Conservation (phyloP, 1,140 invertebrate genomes). For the Drosophila ananassae region DNA sequence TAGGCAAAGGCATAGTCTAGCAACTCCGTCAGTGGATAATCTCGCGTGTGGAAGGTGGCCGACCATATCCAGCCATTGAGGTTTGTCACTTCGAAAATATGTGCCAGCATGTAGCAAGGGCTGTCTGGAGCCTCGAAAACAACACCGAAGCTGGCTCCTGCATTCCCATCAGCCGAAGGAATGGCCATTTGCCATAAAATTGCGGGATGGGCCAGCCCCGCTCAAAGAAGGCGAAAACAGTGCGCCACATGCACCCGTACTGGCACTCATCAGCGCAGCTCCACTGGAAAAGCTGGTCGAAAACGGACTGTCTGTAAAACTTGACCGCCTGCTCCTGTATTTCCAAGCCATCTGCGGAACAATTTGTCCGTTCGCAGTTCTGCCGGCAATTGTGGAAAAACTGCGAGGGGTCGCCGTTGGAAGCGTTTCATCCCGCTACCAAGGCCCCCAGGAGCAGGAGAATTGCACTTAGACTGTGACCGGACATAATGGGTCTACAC, state of each 20-base stretch:
- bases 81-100: slow-evolving; percentile 87
- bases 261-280: slow-evolving; percentile 92
- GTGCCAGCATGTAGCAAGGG: slow-evolving; percentile 92
- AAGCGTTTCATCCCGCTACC: slow-evolving; percentile 22
- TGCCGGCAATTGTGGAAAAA: slow-evolving; percentile 80
- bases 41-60: slow-evolving; percentile 94
- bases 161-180: slow-evolving; percentile 92
- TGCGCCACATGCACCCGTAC: slow-evolving; percentile 97
- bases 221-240: slow-evolving; percentile 91
- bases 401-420: slow-evolving; percentile 74
- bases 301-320: slow-evolving; percentile 85
- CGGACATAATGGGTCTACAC: slow-evolving; percentile 38
- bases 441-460: slow-evolving; percentile 27
- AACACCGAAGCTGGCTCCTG: slow-evolving; percentile 97
- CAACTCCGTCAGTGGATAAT: slow-evolving; percentile 94
- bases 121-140: slow-evolving; percentile 91
- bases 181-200: slow-evolving; percentile 99
- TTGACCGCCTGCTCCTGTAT: slow-evolving; percentile 85
- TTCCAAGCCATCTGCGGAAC: slow-evolving; percentile 85
- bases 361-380: slow-evolving; percentile 78
- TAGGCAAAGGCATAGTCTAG: slow-evolving; percentile 96
- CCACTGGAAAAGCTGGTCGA: slow-evolving; percentile 88
- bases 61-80: slow-evolving; percentile 98
- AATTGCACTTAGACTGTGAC: slow-evolving; percentile 48
- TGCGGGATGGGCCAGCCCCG: slow-evolving; percentile 91